Base-by-base conservation (phyloP, 2,888 invertebrate genomes). In the Scaptomyza caliginosa region DNA sequence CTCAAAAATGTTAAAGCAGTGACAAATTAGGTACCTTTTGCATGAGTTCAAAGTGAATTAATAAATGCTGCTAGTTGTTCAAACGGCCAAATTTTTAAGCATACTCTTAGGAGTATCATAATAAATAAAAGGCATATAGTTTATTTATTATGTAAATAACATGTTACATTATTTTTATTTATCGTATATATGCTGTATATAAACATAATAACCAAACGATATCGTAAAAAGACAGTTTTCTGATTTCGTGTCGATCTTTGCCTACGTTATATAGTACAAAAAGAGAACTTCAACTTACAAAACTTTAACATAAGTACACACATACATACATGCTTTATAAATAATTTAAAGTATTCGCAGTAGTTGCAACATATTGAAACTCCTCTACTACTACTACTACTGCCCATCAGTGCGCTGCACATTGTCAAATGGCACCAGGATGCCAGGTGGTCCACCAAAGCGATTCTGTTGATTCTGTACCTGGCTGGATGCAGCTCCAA, bases 361-460 rank as follows among this genome's bases (percentile, higher is more conserved):
- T 49, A 32, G 42, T 48, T 43, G 13, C 32, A 16, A 16, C 39
- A 52, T 45, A 28, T 49, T 13, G 19, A 7, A 11, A 17, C 19
- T 26, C 17, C n/a, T n/a, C 16, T 7, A 13, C 32, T 13, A 13
- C 66, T 83, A 86, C 51, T 81, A 13, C 66, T 83, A 86, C 51
- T 81, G 80, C n/a, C 54, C 65, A 2, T 45, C 82, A 5, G 67
- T 46, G 7, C 78, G 60, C 67, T 79, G 86, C 17, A 71, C 77
- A 70, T 89, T 90, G 67, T 91, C 91, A 63, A 85, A 91, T 30
- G 91, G 91, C 16, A 73, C 73, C 11, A 91, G 80, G 32, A 91
- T 60, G 11, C 91, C 91, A 5, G 91, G 91, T 7, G 91, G 91
- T 8, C 91, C 91, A 3, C 91, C 91, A 48, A 91, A 91, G 28